Percentiles rank a stretch among this genome's conserved stretches.
Conservation (phyloP, 2,888 invertebrate genomes). For the Lobophora halterata region DNA sequence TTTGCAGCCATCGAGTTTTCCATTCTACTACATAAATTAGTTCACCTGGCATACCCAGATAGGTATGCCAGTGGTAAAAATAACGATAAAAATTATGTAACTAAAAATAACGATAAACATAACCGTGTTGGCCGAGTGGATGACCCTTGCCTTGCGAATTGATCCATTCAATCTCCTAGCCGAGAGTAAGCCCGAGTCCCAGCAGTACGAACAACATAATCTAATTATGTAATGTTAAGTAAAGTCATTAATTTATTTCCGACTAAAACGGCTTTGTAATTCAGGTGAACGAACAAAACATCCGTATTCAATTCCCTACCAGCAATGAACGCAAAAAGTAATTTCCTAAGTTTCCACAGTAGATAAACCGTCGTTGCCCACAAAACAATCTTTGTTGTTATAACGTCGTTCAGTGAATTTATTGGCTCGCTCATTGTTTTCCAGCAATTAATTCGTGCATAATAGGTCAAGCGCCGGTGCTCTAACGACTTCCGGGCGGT, state of each 20-base stretch:
- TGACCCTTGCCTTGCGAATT: too few species aligned
- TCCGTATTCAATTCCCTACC: conserved; percentile 21
- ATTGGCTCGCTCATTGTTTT: conserved; percentile 44
- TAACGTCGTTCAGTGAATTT: conserved; percentile 29
- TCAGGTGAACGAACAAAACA: conserved; percentile 23
- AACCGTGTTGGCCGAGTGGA: too few species aligned
- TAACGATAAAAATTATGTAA: too few species aligned
- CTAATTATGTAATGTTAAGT: conserved; percentile 7
- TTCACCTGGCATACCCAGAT: too few species aligned
- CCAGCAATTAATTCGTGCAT: conserved; percentile 50
- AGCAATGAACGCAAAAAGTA: conserved; percentile 21
- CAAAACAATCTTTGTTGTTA: conserved; percentile 25
- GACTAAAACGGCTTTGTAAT: conserved; percentile 22
- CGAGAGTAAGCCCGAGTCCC: too few species aligned
- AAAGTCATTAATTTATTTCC: conserved; percentile 19
- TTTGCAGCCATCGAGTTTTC: too few species aligned
- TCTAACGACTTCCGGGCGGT: conserved; percentile 57
- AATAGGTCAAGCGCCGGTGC: conserved; percentile 55
- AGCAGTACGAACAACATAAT: too few species aligned
- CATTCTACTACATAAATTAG: too few species aligned
- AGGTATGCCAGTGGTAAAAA: too few species aligned
- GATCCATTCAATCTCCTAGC: too few species aligned
- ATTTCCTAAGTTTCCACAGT: conserved; percentile 30
- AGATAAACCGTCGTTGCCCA: conserved; percentile 8
- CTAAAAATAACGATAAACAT: too few species aligned